Percentiles rank a stretch among this genome's conserved stretches.
Evolutionary conservation across 2,113 vertebrate species (phyloP).

Genomic region (Oreochromis aureus): DNA sequence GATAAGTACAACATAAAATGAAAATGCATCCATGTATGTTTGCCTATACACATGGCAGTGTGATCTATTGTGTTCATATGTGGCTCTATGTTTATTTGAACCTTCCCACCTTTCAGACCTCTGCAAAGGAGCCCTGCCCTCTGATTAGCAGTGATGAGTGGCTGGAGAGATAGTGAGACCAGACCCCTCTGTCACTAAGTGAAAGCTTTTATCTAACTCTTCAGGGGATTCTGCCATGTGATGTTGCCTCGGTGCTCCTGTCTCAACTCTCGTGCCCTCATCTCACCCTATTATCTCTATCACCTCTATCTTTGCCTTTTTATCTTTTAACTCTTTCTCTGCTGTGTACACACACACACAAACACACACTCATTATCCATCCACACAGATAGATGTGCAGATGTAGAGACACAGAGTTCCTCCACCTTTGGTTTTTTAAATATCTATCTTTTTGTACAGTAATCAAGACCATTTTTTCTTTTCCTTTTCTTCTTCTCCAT

Average conservation of each 20-base stretch:
- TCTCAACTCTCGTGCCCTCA: conserved; percentile 22
- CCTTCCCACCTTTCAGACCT: not conserved
- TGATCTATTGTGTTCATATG: not conserved
- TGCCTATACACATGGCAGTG: not conserved
- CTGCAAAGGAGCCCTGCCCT: not conserved
- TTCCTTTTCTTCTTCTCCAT: not conserved
- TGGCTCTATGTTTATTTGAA: not conserved
- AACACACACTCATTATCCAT: not conserved
- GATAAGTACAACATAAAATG: not conserved
- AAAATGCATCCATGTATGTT: not conserved
- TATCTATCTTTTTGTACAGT: not conserved
- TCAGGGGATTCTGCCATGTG: conserved; percentile 16
- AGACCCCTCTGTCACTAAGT: conserved; percentile 1
- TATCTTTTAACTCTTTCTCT: not conserved
- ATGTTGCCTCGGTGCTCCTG: conserved; percentile 9
- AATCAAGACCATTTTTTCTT: not conserved
- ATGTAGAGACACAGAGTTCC: not conserved
- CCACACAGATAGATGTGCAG: not conserved
- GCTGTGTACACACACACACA: not conserved
- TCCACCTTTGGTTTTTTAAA: not conserved
- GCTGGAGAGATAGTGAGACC: conserved; percentile 14
- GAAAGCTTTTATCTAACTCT: conserved; percentile 30
- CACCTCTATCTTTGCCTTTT: not conserved
- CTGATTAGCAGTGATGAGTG: conserved; percentile 42
- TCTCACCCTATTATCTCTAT: conserved; percentile 15